Base-by-base conservation (phyloP, 2,888 invertebrate species). In the Germaria angustata region DNA sequence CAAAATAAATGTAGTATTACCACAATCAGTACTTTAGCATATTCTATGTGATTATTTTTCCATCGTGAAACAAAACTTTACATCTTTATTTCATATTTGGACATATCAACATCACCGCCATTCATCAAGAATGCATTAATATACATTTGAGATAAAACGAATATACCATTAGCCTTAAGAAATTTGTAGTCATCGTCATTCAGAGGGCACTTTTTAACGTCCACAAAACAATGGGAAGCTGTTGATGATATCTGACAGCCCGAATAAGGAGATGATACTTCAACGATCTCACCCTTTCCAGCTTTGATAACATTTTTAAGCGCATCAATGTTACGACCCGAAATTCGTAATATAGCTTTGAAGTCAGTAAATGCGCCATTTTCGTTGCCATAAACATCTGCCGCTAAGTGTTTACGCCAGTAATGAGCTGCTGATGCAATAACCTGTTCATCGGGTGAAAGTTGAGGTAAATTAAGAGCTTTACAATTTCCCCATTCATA, bases 401-500 rank as follows among this genome's bases (percentile, higher is more conserved):
- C 90, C 90, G 59, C 90, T 84, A 39, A 94, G 89, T 93, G 93
- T 39, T 92, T 89, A 0, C 97, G 93, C 97, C 97, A 97, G 84
- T 93, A 93, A 87, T 94, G 91, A 2, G 94, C 94, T 0, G 95
- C 94, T 0, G 91, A 89, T 0, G 93, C 94, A 11, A 95, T 92
- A 0, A 90, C 87, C 2, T 92, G 92, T 84, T 93, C 93, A 0
- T 90, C 86, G 89, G 91, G 34, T 86, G 92, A 32, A 89, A 92
- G 55, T 53, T 92, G 84, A 34, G 92, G 87, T 2, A 94, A 88
- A 0, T 92, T 88, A 2, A 90, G 91, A 0, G 95, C 94, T 65
- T 91, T 90, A 0, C 95, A 94, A 90, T 96, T 96, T 2, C 97
- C 97, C 95, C 96, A 97, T 89, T 97, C 97, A 90, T 93, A 96